Evolutionary conservation across 2,888 invertebrate genomes (phyloP), one percentile per base, ranked within the genome.

Genomic region (Nemotelus pantherinus): DNA sequence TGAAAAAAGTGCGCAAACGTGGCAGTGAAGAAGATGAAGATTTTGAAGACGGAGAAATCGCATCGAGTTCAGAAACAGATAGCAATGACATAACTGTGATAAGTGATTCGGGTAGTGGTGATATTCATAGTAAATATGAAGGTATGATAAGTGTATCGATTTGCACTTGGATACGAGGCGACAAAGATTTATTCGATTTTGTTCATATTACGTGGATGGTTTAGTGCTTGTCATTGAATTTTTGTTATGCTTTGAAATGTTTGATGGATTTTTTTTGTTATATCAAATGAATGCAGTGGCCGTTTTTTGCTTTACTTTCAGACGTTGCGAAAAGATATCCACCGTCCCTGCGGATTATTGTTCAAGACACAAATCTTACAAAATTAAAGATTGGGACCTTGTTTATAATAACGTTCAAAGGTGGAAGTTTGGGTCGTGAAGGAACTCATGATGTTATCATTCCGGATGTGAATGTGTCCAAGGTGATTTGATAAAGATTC

Each of bases 401-500:
- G 50, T 94, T 93, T 84, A 87, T 98, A 50, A 91, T 98, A 41
- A 96, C 97, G 0, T 96, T 92, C 86, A 93, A 93, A 82, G 97
- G 97, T 53, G 97, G 95, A 39, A 92, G 93, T 0, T 86, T 98
- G 80, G 98, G 98, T 2, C 89, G 97, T 57, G 95, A 96, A 85
- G 94, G 94, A 0, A 90, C 91, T 72, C 94, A 94, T 84, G 91
- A 92, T 64, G 91, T 97, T 53, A 84, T 93, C 25, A 90, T 98
- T 80, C 92, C 92, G 1, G 97, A 97, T 84, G 88, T 91, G 63
- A 94, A 93, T 86, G 91, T 96, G 9, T 97, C 96, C 83, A 93
- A 94, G 89, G 94, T 94, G 86, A 7, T 41, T 63, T 41, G 4
- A 63, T 25, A 25, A 25, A 25, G 0, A 25, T 25, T 25, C 25